These are phyloP conservation scores for Leptinotarsa lineolata DNA, from an alignment of 1,140 invertebrate species.

Conservation along the genomic window DNA sequence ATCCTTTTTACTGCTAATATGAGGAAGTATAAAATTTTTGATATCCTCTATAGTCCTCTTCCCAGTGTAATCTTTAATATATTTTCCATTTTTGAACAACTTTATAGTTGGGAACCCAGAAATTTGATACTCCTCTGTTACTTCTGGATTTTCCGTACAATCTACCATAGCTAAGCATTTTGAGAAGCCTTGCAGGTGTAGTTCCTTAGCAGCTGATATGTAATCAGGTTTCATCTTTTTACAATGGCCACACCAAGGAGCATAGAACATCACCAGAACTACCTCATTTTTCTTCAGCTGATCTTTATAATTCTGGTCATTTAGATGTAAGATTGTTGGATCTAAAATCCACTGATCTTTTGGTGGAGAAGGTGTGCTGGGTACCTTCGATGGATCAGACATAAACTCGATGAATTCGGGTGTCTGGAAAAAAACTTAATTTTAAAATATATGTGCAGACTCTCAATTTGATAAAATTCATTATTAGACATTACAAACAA, in stretches of 20 bases:
- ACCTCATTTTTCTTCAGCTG: constrained; percentile 67
- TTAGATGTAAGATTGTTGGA: constrained; percentile 59
- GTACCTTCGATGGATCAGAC: constrained; percentile 63
- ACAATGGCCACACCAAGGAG: constrained; percentile 82
- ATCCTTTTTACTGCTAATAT: constrained; percentile 40
- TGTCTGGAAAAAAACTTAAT: constrained; percentile 56
- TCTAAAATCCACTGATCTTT: constrained; percentile 42
- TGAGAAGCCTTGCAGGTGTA: constrained; percentile 58
- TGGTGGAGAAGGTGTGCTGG: constrained; percentile 42
- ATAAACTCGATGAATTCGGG: constrained; percentile 70
- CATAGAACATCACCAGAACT: constrained; percentile 77
- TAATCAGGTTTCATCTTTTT: constrained; percentile 76
- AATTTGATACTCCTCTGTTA: constrained; percentile 66
- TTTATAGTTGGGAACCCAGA: constrained; percentile 74
- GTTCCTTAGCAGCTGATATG: constrained; percentile 64
- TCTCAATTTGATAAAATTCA: no score
- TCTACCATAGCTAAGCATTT: constrained; percentile 66
- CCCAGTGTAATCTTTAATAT: constrained; percentile 63
- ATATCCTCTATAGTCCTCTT: constrained; percentile 64
- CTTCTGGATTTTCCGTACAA: constrained; percentile 63
- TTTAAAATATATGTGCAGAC: no score
- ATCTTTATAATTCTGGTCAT: constrained; percentile 60
- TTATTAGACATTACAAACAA: neutral
- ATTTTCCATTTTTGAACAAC: constrained; percentile 71
- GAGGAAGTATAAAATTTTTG: constrained; percentile 59